Conservation (phyloP, 1,140 invertebrate genomes). For the Diuraphis noxia region DNA sequence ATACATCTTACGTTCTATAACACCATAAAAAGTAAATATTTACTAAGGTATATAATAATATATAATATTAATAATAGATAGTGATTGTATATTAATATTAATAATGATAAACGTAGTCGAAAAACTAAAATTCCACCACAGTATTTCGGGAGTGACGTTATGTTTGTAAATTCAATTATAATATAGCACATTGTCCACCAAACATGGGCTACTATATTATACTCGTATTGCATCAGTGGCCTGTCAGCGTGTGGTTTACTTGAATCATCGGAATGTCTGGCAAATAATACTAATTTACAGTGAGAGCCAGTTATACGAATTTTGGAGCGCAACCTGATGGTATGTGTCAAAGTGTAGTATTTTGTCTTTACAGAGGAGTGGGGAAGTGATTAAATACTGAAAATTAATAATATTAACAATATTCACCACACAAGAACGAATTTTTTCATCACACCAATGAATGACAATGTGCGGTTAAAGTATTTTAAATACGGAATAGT, state of each 20-base stretch:
- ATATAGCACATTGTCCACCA: background rate
- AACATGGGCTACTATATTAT: background rate
- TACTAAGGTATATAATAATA: background rate
- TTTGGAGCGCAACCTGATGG: background rate
- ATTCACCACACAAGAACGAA: background rate
- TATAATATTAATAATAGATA: no score
- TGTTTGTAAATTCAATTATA: background rate
- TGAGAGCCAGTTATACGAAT: background rate
- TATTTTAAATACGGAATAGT: background rate
- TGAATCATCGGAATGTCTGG: background rate
- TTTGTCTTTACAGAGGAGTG: background rate
- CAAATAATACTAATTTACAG: background rate
- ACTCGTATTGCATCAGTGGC: background rate
- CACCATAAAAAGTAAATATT: background rate
- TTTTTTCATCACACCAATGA: background rate
- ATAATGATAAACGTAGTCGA: background rate
- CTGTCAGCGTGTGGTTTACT: background rate
- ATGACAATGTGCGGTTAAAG: background rate
- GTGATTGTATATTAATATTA: background rate
- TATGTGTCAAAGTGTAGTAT: background rate
- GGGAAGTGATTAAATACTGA: background rate
- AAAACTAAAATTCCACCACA: background rate
- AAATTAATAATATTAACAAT: background rate
- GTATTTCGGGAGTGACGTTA: background rate
- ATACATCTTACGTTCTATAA: background rate